Base-by-base conservation (phyloP, 2,888 invertebrate species). In the Apantesis nais region DNA sequence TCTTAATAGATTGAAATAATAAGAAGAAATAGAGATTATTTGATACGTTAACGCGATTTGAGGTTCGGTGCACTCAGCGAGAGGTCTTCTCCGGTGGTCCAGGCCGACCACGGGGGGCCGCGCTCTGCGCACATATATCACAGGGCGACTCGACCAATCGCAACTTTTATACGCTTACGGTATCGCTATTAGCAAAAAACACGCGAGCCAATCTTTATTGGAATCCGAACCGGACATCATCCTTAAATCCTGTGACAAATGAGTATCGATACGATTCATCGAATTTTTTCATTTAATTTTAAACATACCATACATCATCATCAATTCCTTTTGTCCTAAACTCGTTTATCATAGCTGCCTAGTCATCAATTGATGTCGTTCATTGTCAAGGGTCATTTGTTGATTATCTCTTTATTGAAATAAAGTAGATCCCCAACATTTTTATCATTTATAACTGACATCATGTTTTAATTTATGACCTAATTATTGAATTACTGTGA, bases 51-150 rank as follows among this genome's bases (percentile, higher is more conserved):
- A 74, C 66, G 73, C 67, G 67, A 75, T 78, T 67, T 71, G 73
- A 75, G 73, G 70, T 68, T 67, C 72, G 41, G 70, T 74, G 76
- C 67, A 62, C 85, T 62, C 85, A 82, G 86, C 80, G 80, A 81
- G 84, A 73, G 81, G 79, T 80, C 88, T 75, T 76, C 83, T 82
- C 80, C 77, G 88, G 88, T 88, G 88, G 88, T 88, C 88, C 80
- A 74, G 73, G 44, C 58, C 79, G 31, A 55, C 77, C 71, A 77
- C 79, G 82, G 85, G 85, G 82, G 86, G 84, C 72, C 83, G 73
- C 67, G 72, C 74, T 71, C 72, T 75, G 72, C 68, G 65, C 66
- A 75, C 78, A 80, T 82, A 82, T 75, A 78, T 82, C 82, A 79
- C 75, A 67, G 55, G 29, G 61, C 70, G 72, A 76, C 72, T 74